Evolutionary conservation across 1,140 invertebrate genomes (phyloP).

Genomic region (Caerostris darwini): DNA sequence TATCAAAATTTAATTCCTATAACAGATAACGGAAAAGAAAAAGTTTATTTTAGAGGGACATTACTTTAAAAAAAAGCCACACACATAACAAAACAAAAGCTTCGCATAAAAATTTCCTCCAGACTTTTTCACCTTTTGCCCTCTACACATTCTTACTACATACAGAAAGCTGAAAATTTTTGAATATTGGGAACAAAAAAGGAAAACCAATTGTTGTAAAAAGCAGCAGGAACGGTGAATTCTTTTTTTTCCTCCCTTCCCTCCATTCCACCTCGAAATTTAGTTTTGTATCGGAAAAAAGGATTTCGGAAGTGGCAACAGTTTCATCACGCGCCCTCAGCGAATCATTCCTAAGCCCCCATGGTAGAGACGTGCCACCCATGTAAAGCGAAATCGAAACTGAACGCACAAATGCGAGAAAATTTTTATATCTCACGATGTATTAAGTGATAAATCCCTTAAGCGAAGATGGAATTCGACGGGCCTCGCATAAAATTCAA

Average conservation of each 20-base stretch:
- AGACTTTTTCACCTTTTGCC: neutral
- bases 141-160: neutral
- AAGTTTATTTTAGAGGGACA: no score
- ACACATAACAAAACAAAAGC: no score
- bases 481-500: conserved; percentile 15
- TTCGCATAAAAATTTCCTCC: neutral
- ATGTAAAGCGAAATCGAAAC: conserved; percentile 22
- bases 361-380: neutral
- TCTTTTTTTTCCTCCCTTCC: neutral
- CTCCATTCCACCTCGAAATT: neutral
- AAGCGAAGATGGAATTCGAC: neutral
- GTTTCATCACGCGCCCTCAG: neutral
- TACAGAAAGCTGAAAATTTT: neutral
- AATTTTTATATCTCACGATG: neutral
- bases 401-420: neutral
- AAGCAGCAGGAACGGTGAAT: neutral
- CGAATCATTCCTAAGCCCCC: neutral
- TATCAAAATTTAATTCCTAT: no score
- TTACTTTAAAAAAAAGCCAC: no score
- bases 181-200: neutral
- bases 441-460: conserved; percentile 39
- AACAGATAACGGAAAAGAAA: no score
- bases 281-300: conserved; percentile 25
- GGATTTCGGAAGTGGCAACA: neutral
- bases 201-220: conserved; percentile 7